A percentile compares a stretch with the other conserved stretches of the same genome.
Evolutionary conservation across 2,113 vertebrate genomes (phyloP).

Genomic region (Erythrolamprus reginae): DNA sequence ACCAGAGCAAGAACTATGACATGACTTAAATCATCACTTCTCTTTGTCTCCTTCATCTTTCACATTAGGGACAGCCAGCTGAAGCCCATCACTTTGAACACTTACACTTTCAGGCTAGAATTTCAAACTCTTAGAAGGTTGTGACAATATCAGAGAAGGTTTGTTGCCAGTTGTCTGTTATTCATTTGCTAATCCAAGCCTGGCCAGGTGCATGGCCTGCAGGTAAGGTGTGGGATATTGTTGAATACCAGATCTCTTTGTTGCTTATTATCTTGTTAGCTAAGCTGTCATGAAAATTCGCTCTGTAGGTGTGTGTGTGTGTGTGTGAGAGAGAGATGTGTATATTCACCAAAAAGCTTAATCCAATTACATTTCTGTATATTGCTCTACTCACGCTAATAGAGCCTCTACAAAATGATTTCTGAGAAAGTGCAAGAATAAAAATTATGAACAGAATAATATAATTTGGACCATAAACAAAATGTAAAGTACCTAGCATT

Average conservation of each 20-base stretch:
- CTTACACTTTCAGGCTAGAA: constrained; percentile 48
- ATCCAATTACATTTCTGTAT: constrained; percentile 75
- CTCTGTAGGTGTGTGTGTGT: constrained; percentile 11
- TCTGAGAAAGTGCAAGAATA: constrained; percentile 2
- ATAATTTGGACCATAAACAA: neutral
- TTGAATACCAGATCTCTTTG: constrained; percentile 61
- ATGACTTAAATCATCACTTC: neutral
- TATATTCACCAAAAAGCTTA: constrained; percentile 49
- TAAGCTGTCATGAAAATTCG: constrained; percentile 66
- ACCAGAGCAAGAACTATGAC: constrained; percentile 28
- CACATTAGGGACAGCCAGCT: constrained; percentile 33
- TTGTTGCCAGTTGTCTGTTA: constrained; percentile 59
- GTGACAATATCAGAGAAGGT: constrained; percentile 53
- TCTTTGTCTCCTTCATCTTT: neutral
- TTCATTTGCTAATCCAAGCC: constrained; percentile 46
- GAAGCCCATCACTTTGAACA: constrained; percentile 49
- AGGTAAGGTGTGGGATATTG: constrained; percentile 68
- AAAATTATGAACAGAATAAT: constrained; percentile 9
- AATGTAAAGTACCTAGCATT: constrained; percentile 14
- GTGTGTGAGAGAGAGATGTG: neutral
- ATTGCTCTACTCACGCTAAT: constrained; percentile 61
- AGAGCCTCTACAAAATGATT: constrained; percentile 8
- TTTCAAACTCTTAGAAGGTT: constrained; percentile 43
- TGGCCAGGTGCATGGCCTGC: constrained; percentile 75
- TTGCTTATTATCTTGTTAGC: constrained; percentile 59